Evolutionary conservation across 2,797 vertebrate genomes (phyloP).

Genomic region (Muraenolepis orangiensis): DNA sequence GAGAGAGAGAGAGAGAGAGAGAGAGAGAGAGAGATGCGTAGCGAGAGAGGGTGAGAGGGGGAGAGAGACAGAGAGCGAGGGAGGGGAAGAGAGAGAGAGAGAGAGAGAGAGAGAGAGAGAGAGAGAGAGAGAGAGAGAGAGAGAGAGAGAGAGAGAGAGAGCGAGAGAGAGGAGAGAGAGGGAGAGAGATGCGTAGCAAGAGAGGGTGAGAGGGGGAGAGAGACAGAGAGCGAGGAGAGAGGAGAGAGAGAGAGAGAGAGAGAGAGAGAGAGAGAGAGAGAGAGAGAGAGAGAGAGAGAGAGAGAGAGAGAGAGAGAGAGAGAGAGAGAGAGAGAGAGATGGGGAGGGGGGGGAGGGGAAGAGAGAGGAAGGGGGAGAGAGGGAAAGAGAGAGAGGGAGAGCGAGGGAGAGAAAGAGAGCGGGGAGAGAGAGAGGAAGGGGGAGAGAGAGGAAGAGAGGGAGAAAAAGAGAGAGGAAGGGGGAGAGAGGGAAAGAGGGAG

Average conservation of each 20-base stretch:
- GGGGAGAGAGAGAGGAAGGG: conserved; percentile 8
- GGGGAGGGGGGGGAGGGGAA: conserved; percentile 38
- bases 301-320: no score
- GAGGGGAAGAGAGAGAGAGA: no score
- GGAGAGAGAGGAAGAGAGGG: no score
- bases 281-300: no score
- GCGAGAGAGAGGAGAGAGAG: no score
- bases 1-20: conserved; percentile 6
- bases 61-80: no score
- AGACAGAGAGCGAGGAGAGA: no score
- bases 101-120: conserved; percentile 41
- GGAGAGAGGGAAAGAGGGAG: neutral
- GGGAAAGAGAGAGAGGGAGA: neutral
- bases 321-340: no score
- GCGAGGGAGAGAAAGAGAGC: conserved; percentile 6
- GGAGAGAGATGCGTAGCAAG: no score
- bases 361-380: neutral
- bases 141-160: conserved; percentile 13
- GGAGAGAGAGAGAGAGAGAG: conserved; percentile 1
- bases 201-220: no score
- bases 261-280: conserved; percentile 23
- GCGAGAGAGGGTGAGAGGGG: no score
- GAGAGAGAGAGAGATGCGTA: no score
- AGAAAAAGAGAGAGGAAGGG: neutral
- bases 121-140: neutral